These are phyloP conservation scores for Xyliphius kryptos DNA, from an alignment of 2,113 vertebrate genomes.

Conservation along the genomic window DNA sequence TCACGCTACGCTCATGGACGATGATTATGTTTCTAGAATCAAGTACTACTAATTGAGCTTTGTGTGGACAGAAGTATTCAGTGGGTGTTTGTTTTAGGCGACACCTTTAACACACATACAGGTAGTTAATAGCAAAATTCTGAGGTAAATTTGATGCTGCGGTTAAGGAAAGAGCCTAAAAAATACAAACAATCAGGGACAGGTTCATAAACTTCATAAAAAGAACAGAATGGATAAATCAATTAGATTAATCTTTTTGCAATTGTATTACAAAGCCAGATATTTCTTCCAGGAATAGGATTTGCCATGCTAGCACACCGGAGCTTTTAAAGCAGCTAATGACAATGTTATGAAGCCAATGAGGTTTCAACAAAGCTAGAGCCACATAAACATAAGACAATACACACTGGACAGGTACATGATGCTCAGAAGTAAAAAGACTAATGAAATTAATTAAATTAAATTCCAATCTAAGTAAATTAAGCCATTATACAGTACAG, in stretches of 20 bases:
- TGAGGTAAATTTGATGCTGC: neutral
- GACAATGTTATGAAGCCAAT: too few species aligned
- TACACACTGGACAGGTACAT: too few species aligned
- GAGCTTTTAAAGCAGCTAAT: too few species aligned
- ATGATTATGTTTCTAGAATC: neutral
- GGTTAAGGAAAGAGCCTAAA: neutral
- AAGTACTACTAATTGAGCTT: neutral
- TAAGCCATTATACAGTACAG: too few species aligned
- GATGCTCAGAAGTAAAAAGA: too few species aligned
- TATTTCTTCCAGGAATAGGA: neutral
- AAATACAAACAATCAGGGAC: neutral
- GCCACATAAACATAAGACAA: too few species aligned
- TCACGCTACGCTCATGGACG: neutral
- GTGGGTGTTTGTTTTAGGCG: neutral
- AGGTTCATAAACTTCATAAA: neutral
- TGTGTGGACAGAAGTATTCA: neutral
- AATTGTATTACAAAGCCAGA: neutral
- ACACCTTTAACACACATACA: neutral
- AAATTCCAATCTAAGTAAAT: too few species aligned
- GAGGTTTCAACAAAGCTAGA: too few species aligned
- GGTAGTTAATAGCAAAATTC: neutral
- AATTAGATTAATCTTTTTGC: neutral
- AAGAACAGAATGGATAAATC: neutral
- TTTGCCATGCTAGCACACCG: neutral
- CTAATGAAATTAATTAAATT: too few species aligned